Evolutionary conservation across 1,140 invertebrate species (phyloP), one percentile per base, ranked within the genome.

Genomic region (Saccostrea cuccullata): DNA sequence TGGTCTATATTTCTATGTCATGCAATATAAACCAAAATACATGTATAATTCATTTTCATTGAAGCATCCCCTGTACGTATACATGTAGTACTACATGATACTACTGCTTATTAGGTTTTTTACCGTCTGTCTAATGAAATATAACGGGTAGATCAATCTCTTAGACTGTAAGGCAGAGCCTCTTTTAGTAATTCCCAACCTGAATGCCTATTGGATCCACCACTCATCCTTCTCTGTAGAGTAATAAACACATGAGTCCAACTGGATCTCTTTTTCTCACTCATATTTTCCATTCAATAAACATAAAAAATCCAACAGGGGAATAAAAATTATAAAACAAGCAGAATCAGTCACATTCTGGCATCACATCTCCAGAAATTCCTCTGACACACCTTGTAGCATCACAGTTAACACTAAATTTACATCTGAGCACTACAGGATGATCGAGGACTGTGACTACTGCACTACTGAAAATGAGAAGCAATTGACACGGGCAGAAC

Each of bases 141-240:
- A 36, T 36, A 36, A 1, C 30, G 30, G 30, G 30, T 36, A 1
- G 1, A 36, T 36, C 30, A 36, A 36, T 36, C 30, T 36, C 30
- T 36, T 36, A 36, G 30, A 36, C 30, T 36, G 30, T 36, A 2
- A 36, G 30, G 30, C 30, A 36, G 30, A 36, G 30, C 67, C 23
- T 77, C 26, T 15, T 2, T 77, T 77, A 8, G 30, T 36, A 77
- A 55, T 17, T 84, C 40, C 82, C 47, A 55, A 84, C 82, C 64
- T 67, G 70, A 77, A 36, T 36, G 70, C 30, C 70, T 77, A 36
- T 77, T 77, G 30, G 70, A 77, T 87, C 86, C 86, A 30, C 86
- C 86, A 87, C 86, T 87, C 86, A 87, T 77, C 55, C 86, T 82
- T 9, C 86, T 67, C 70, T 77, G 70, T 30, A 87, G 77, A 12